phyloP scores from a whole-genome alignment of 37 sponge, comb jelly and placozoan genomes.

The Mnemiopsis leidyi region DNA sequence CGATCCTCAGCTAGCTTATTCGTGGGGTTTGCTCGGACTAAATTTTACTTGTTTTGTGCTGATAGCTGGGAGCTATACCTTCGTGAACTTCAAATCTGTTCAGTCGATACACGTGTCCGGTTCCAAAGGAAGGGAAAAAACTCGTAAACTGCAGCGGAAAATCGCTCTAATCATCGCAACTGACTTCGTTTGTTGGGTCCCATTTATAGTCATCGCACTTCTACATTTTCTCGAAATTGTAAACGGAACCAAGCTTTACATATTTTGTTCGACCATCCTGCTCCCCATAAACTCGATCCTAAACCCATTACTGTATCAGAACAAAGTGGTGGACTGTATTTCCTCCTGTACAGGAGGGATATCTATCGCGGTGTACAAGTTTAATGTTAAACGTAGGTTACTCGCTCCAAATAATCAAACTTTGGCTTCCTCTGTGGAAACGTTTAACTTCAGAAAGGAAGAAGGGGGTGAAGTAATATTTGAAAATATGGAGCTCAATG shows the following conservation, averaged over 20 bases:
- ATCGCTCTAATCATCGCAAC: background rate
- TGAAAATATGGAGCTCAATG: background rate
- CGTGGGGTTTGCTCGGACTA: background rate
- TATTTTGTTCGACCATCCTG: background rate
- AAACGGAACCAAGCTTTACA: background rate
- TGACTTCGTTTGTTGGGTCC: background rate
- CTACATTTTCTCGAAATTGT: background rate
- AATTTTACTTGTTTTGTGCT: background rate
- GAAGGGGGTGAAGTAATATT: background rate
- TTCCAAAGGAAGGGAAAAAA: background rate
- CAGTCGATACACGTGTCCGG: background rate
- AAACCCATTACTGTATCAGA: constrained; percentile 7
- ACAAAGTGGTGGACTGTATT: background rate
- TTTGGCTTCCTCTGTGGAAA: background rate
- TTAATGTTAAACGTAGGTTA: background rate
- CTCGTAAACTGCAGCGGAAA: background rate
- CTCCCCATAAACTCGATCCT: background rate
- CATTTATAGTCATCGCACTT: background rate
- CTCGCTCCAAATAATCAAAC: background rate
- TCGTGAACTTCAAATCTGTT: background rate
- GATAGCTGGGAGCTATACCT: background rate
- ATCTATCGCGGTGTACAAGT: background rate
- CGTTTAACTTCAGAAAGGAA: background rate
- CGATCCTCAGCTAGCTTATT: constrained; percentile 1
- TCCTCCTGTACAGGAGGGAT: background rate